These are phyloP conservation scores for Medauroidea extradentata DNA, from an alignment of 1,140 invertebrate species.

Conservation along the genomic window DNA sequence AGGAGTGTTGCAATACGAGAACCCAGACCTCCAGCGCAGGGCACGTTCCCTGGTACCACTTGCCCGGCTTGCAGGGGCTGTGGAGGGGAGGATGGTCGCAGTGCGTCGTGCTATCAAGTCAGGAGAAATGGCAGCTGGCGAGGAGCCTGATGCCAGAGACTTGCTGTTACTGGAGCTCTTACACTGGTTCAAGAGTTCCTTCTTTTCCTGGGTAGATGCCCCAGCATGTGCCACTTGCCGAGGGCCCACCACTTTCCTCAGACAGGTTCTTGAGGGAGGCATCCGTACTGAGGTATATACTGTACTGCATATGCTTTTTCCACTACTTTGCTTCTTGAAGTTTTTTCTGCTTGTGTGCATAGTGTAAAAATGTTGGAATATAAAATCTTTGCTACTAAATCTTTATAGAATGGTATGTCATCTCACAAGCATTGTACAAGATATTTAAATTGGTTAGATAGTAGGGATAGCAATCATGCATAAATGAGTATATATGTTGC, in stretches of 20 bases:
- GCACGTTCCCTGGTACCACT: slow-evolving; percentile 57
- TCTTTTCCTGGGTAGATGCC: slow-evolving; percentile 87
- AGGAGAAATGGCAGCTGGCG: slow-evolving; percentile 40
- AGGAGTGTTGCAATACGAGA: slow-evolving; percentile 58
- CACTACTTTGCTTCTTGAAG: too few relatives aligned
- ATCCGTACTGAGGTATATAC: slow-evolving; percentile 26
- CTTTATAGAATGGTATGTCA: too few relatives aligned
- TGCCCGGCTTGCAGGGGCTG: slow-evolving; percentile 51
- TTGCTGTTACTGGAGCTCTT: slow-evolving; percentile 74
- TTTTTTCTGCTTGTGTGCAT: too few relatives aligned
- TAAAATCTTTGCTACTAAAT: too few relatives aligned
- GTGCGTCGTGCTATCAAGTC: slow-evolving; percentile 55
- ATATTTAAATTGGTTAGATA: too few relatives aligned
- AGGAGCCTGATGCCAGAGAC: slow-evolving; percentile 60
- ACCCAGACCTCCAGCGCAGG: slow-evolving; percentile 51
- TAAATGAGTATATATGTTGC: too few relatives aligned
- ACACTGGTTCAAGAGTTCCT: slow-evolving; percentile 86
- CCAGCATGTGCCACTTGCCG: slow-evolving; percentile 67
- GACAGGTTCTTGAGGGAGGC: too few relatives aligned
- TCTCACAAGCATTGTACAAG: too few relatives aligned
- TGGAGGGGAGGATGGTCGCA: slow-evolving; percentile 54
- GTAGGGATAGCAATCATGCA: too few relatives aligned
- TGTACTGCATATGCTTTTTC: too few relatives aligned
- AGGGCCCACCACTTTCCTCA: slow-evolving; percentile 36
- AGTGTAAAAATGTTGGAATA: too few relatives aligned